These are phyloP conservation scores for Potamarius usumacintae DNA, from an alignment of 2,113 vertebrate genomes.

Conservation along the genomic window DNA sequence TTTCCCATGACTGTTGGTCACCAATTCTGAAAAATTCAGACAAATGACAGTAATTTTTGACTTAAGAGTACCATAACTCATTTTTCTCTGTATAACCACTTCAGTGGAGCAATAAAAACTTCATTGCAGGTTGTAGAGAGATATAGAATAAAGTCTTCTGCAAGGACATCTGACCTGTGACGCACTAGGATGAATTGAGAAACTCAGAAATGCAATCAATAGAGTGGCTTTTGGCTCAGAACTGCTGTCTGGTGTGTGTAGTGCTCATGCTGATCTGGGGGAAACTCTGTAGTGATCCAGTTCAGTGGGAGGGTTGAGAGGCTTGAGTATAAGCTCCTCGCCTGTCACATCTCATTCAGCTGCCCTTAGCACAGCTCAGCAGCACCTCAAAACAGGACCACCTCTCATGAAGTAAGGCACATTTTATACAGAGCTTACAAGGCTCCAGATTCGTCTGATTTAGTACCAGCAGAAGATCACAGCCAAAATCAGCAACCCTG, in stretches of 20 bases:
- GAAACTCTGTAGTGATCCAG: conserved; percentile 33
- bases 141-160: conserved; percentile 43
- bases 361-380: conserved; percentile 39
- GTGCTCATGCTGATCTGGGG: background rate
- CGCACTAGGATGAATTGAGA: conserved; percentile 51
- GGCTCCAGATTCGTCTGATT: background rate
- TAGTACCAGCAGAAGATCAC: background rate
- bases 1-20: background rate
- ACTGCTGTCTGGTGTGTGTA: background rate
- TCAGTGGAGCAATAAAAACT: conserved; percentile 52
- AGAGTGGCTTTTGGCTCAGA: conserved; percentile 33
- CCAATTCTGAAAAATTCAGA: conserved; percentile 11
- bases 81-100: conserved; percentile 53
- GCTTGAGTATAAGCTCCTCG: conserved; percentile 24
- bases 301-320: background rate
- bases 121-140: conserved; percentile 54
- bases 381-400: background rate
- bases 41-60: conserved; percentile 37
- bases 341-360: conserved; percentile 43
- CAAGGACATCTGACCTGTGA: conserved; percentile 54
- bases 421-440: background rate
- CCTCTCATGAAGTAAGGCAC: background rate
- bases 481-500: background rate
- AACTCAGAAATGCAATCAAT: conserved; percentile 52
- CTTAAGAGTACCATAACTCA: conserved; percentile 42